Conservation (phyloP, 2,113 vertebrate species). For the Gymnocephalus cernua region DNA sequence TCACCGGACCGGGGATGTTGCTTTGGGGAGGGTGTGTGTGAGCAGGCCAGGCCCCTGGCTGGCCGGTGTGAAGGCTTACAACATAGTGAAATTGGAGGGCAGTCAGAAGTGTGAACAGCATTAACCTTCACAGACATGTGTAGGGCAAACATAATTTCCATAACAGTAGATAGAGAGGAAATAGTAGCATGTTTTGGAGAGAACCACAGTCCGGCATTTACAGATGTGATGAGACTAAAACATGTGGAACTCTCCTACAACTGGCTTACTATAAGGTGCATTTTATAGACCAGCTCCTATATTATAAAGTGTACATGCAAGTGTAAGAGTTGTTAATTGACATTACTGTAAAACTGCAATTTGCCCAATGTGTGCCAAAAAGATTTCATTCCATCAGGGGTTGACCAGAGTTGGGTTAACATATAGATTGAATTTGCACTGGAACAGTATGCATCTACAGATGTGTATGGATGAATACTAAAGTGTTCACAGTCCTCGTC, state of each 20-base stretch:
- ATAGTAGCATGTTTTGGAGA: conserved; percentile 18
- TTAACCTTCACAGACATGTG: conserved; percentile 77
- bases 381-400: conserved; percentile 5
- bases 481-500: conserved; percentile 8
- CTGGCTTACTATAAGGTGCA: not conserved
- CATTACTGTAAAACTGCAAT: conserved; percentile 11
- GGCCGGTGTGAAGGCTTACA: conserved; percentile 64
- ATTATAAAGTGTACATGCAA: conserved; percentile 5
- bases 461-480: conserved; percentile 24
- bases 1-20: conserved; percentile 49
- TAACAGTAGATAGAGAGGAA: conserved; percentile 49
- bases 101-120: conserved; percentile 78
- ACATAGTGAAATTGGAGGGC: conserved; percentile 74
- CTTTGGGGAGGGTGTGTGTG: conserved; percentile 64
- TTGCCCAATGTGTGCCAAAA: conserved; percentile 2
- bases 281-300: conserved; percentile 22
- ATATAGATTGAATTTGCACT: conserved; percentile 11
- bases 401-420: conserved; percentile 10
- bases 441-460: not conserved
- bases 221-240: conserved; percentile 42
- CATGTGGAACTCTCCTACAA: conserved; percentile 6
- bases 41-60: conserved; percentile 56
- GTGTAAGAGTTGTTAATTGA: conserved; percentile 19
- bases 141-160: conserved; percentile 68
- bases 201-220: conserved; percentile 13